phyloP scores from a whole-genome alignment of 2,797 vertebrate genomes.

The Uromys caudimaculatus region DNA sequence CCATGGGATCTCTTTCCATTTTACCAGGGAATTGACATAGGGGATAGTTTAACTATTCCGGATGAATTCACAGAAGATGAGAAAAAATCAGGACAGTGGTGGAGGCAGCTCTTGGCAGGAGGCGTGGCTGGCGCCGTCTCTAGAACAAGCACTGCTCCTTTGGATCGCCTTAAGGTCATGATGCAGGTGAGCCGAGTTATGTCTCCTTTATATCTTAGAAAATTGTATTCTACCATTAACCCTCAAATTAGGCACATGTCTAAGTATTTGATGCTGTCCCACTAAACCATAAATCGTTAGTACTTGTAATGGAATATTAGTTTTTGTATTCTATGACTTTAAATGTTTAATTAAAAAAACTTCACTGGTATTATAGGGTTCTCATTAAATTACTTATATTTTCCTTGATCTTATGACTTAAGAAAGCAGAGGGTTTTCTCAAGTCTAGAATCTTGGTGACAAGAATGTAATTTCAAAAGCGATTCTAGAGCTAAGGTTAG shows the following conservation, averaged over 20 bases:
- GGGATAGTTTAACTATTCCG: conserved; percentile 94
- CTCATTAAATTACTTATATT: conserved; percentile 9
- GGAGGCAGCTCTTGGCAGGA: conserved; percentile 94
- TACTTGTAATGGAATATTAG: not conserved
- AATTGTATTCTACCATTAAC: not conserved
- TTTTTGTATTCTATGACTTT: not conserved
- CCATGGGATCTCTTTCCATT: conserved; percentile 36
- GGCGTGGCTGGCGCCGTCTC: conserved; percentile 94
- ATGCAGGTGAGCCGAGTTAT: conserved; percentile 91
- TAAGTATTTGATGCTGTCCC: not conserved
- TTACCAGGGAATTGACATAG: conserved; percentile 94
- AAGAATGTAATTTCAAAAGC: not conserved
- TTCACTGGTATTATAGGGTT: not conserved
- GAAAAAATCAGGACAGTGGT: conserved; percentile 94
- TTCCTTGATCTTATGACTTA: conserved; percentile 15
- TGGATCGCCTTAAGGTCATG: conserved; percentile 97
- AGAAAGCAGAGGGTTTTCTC: not conserved
- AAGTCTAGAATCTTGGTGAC: conserved; percentile 8
- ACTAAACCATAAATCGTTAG: not conserved
- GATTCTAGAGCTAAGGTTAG: conserved; percentile 3
- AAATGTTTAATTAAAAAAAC: not conserved
- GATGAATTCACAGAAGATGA: conserved; percentile 98
- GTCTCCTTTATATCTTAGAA: not conserved
- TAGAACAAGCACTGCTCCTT: conserved; percentile 94
- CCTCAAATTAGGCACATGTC: not conserved